Percentiles rank a stretch among this genome's conserved stretches.
Evolutionary conservation across 2,888 invertebrate genomes (phyloP).

Genomic region (Holacanthella duospinosa): DNA sequence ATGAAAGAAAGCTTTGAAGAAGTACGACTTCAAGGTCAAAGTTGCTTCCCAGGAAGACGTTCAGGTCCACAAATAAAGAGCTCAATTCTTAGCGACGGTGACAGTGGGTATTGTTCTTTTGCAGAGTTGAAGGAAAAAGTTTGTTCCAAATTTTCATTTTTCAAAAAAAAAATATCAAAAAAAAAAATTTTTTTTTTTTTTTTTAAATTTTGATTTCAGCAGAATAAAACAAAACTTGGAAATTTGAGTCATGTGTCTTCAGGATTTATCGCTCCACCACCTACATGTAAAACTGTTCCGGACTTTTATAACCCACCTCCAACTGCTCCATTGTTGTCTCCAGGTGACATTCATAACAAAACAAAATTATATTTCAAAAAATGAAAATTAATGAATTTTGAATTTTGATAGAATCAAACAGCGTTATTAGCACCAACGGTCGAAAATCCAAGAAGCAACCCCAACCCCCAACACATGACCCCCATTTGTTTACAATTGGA

Average conservation of each 20-base stretch:
- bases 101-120: background rate
- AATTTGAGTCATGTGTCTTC: background rate
- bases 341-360: background rate
- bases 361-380: background rate
- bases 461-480: too few relatives aligned
- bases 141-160: background rate
- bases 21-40: background rate
- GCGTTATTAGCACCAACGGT: background rate
- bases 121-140: background rate
- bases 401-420: background rate
- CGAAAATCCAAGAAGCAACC: background rate
- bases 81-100: background rate
- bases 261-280: background rate
- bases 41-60: background rate
- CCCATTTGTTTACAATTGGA: background rate
- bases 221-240: background rate
- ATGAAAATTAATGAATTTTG: background rate
- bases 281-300: background rate
- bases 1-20: conserved; percentile 20
- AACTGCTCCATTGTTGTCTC: background rate
- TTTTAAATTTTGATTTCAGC: background rate
- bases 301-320: background rate
- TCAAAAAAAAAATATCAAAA: background rate
- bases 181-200: background rate
- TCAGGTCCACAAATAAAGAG: background rate